Conservation (phyloP, 2,113 vertebrate species). For the Boleophthalmus pectinirostris region DNA sequence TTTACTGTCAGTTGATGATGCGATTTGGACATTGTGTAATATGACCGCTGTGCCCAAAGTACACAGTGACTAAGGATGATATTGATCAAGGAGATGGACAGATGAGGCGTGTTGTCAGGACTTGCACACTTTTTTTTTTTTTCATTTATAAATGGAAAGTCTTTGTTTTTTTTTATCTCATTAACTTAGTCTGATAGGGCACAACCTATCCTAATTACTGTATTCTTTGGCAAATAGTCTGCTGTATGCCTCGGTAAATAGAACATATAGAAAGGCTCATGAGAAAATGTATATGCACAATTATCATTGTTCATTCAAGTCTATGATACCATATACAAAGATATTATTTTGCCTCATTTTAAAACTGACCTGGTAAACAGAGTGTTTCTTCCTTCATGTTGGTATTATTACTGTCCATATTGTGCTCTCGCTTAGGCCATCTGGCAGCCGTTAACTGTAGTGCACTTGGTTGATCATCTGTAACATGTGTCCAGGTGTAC, state of each 20-base stretch:
- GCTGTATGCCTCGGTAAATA: background rate
- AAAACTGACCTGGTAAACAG: background rate
- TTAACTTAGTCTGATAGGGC: background rate
- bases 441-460: constrained; percentile 60
- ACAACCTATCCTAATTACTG: background rate
- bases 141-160: background rate
- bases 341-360: background rate
- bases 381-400: background rate
- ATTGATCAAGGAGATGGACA: constrained; percentile 48
- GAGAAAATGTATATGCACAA: too few species aligned
- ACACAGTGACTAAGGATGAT: constrained; percentile 55
- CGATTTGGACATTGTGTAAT: background rate
- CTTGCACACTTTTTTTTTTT: background rate
- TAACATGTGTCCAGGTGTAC: constrained; percentile 61
- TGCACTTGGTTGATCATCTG: constrained; percentile 66
- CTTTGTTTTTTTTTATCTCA: background rate
- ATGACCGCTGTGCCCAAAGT: constrained; percentile 31
- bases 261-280: too few species aligned
- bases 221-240: background rate
- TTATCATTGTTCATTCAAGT: background rate
- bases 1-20: constrained; percentile 15
- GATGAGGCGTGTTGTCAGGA: background rate
- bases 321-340: background rate
- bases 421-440: constrained; percentile 52
- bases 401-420: constrained; percentile 23